These are phyloP conservation scores for Hydraecia micacea DNA, from an alignment of 2,888 invertebrate species.

Conservation along the genomic window DNA sequence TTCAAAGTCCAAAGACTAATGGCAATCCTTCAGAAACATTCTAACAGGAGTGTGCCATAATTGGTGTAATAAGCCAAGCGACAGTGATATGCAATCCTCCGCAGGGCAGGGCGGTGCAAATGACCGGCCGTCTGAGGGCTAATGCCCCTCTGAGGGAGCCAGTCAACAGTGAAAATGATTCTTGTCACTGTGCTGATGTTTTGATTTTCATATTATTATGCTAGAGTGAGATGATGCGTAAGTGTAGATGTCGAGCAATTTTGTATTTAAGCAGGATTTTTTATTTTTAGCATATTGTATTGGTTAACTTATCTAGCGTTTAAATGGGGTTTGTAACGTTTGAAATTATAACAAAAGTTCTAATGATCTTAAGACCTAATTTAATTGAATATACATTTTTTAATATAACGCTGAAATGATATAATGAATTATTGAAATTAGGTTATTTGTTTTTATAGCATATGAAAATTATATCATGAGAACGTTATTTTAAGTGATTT, in stretches of 20 bases:
- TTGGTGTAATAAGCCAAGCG: slow-evolving; percentile 65
- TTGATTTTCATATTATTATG: slow-evolving; percentile 49
- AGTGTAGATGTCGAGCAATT: background rate
- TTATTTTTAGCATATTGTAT: too few relatives aligned
- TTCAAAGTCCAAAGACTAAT: slow-evolving; percentile 51
- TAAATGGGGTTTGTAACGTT: too few relatives aligned
- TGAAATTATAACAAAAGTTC: too few relatives aligned
- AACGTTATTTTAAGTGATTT: too few relatives aligned
- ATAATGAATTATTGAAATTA: too few relatives aligned
- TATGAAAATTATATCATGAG: too few relatives aligned
- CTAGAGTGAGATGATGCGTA: slow-evolving; percentile 16
- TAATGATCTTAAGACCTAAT: too few relatives aligned
- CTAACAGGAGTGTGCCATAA: slow-evolving; percentile 55
- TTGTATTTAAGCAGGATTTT: background rate
- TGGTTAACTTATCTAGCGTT: background rate
- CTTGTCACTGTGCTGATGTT: slow-evolving; percentile 47
- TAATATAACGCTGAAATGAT: too few relatives aligned
- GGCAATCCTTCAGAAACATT: slow-evolving; percentile 49
- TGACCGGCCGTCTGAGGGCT: slow-evolving; percentile 56
- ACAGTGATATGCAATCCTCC: slow-evolving; percentile 67
- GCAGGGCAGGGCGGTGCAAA: slow-evolving; percentile 58
- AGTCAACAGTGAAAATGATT: slow-evolving; percentile 63
- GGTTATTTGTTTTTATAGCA: too few relatives aligned
- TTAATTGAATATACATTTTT: too few relatives aligned
- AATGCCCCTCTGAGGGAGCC: slow-evolving; percentile 54